Percentiles rank a stretch among this genome's conserved stretches.
These are phyloP conservation scores for Cetonia aurata DNA, from an alignment of 2,888 invertebrate species.

Conservation along the genomic window DNA sequence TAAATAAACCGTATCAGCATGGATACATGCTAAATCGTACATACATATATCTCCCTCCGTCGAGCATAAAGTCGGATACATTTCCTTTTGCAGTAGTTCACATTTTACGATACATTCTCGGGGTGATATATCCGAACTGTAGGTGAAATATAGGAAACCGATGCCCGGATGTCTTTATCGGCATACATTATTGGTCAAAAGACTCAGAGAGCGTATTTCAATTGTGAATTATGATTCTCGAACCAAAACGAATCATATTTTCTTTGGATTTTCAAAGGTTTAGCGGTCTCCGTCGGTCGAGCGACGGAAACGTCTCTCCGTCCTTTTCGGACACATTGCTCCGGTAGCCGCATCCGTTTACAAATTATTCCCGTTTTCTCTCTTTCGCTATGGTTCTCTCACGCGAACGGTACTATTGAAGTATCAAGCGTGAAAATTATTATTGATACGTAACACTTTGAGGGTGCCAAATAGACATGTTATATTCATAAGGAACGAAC, in stretches of 20 bases:
- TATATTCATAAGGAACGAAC: slow-evolving; percentile 66
- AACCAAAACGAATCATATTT: slow-evolving; percentile 67
- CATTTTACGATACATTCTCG: slow-evolving; percentile 42
- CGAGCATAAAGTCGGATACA: slow-evolving; percentile 44
- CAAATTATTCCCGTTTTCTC: slow-evolving; percentile 61
- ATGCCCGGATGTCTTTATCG: slow-evolving; percentile 57
- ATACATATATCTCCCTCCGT: slow-evolving; percentile 32
- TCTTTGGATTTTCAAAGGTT: slow-evolving; percentile 65
- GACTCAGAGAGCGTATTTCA: slow-evolving; percentile 65
- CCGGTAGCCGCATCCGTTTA: slow-evolving; percentile 59
- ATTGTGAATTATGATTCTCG: slow-evolving; percentile 66
- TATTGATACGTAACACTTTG: slow-evolving; percentile 67
- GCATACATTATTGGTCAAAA: slow-evolving; percentile 68
- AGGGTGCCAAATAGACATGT: slow-evolving; percentile 68
- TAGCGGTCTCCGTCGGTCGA: slow-evolving; percentile 52
- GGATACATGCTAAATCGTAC: slow-evolving; percentile 37
- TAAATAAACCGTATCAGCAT: slow-evolving; percentile 33
- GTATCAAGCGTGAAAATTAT: slow-evolving; percentile 65
- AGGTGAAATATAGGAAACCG: slow-evolving; percentile 52
- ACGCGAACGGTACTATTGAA: slow-evolving; percentile 59
- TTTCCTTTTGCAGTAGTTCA: slow-evolving; percentile 44
- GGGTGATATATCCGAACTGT: slow-evolving; percentile 44
- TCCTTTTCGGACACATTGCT: slow-evolving; percentile 57
- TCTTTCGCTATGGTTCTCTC: slow-evolving; percentile 49
- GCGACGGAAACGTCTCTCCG: slow-evolving; percentile 44